phyloP scores from a whole-genome alignment of 2,888 invertebrate species.

The Ophion ventricosus region DNA sequence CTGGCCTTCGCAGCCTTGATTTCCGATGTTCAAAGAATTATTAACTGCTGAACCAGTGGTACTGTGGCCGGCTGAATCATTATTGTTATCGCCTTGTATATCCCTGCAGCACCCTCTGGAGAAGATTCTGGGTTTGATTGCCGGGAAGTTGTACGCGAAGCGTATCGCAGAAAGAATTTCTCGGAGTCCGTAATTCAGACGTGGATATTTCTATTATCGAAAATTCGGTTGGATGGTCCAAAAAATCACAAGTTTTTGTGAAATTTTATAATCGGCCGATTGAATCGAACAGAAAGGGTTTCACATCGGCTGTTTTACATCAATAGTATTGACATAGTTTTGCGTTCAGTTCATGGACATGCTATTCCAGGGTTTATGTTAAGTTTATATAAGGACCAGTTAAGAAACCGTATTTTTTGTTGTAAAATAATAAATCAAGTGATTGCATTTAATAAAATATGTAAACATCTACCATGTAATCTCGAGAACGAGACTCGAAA shows the following conservation, averaged over 20 bases:
- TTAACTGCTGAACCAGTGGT: too few relatives aligned
- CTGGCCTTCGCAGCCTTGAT: too few relatives aligned
- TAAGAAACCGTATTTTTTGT: not conserved
- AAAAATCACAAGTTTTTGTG: slow-evolving; percentile 10
- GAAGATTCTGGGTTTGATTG: too few relatives aligned
- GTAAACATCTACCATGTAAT: slow-evolving; percentile 53
- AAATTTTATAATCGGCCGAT: slow-evolving; percentile 28
- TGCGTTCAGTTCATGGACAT: not conserved
- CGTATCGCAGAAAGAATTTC: slow-evolving; percentile 42
- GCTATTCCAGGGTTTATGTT: not conserved
- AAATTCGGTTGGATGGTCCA: slow-evolving; percentile 23
- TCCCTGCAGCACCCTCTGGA: too few relatives aligned
- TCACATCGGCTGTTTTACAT: slow-evolving; percentile 11
- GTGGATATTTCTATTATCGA: slow-evolving; percentile 13
- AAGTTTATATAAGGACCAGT: not conserved
- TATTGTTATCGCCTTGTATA: not conserved
- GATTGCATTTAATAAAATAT: not conserved
- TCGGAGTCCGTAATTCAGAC: slow-evolving; percentile 9
- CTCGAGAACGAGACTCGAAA: too few relatives aligned
- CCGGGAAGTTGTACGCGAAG: slow-evolving; percentile 35
- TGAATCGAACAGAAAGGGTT: not conserved
- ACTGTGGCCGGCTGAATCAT: not conserved
- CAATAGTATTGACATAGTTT: not conserved
- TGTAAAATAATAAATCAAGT: slow-evolving; percentile 9
- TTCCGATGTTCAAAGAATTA: too few relatives aligned